phyloP scores from a whole-genome alignment of 1,140 invertebrate genomes.

The Drosophila funebris region DNA sequence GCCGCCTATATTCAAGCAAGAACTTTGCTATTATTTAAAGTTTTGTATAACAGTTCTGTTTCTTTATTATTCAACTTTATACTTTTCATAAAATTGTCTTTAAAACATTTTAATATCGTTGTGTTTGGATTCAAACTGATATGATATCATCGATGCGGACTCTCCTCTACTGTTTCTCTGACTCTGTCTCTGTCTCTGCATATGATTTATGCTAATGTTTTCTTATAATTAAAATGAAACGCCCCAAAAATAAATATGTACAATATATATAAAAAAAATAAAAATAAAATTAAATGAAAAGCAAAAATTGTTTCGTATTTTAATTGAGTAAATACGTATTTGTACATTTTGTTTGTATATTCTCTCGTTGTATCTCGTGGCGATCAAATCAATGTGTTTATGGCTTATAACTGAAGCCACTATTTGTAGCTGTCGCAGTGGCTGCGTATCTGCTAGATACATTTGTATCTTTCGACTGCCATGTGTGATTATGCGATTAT shows the following conservation, averaged over 20 bases:
- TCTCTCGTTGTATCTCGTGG: background rate
- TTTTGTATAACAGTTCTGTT: no score
- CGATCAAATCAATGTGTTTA: constrained; percentile 9
- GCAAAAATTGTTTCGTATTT: constrained; percentile 22
- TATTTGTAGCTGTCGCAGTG: background rate
- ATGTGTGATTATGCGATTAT: constrained; percentile 3
- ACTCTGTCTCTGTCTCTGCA: background rate
- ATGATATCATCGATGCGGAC: constrained; percentile 36
- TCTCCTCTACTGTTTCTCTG: background rate
- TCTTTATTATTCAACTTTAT: no score
- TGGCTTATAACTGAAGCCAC: background rate
- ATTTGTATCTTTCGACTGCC: constrained; percentile 35
- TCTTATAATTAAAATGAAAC: constrained; percentile 30
- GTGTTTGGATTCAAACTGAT: background rate
- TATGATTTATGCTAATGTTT: constrained; percentile 34
- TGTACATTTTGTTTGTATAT: background rate
- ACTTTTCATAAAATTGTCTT: background rate
- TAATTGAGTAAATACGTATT: constrained; percentile 27
- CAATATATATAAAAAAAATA: background rate
- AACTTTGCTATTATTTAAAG: no score
- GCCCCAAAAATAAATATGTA: constrained; percentile 16
- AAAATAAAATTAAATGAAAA: background rate
- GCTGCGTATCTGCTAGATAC: constrained; percentile 15
- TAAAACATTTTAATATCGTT: background rate
- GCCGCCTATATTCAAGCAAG: no score